Evolutionary conservation across 1,140 invertebrate genomes (phyloP).

Genomic region (Chrysopa pallens): DNA sequence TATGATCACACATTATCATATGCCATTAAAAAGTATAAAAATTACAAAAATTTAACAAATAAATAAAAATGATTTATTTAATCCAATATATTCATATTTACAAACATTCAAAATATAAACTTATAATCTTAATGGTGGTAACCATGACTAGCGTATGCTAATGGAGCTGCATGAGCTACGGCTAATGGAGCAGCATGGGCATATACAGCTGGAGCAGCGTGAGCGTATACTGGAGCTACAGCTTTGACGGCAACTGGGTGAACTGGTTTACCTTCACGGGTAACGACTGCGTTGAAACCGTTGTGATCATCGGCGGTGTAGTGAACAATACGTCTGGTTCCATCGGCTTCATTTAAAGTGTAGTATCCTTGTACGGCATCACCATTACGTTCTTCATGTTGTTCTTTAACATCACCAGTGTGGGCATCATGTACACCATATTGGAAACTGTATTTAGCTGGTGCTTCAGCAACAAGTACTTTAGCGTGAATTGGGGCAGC

Average conservation of each 20-base stretch:
- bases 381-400: conserved; percentile 39
- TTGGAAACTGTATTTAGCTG: conserved; percentile 41
- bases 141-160: no score
- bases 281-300: conserved; percentile 33
- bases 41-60: no score
- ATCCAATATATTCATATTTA: conserved; percentile 18
- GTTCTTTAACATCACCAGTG: conserved; percentile 49
- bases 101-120: conserved; percentile 24
- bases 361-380: conserved; percentile 43
- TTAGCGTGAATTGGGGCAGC: conserved; percentile 2
- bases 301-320: conserved; percentile 36
- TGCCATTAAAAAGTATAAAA: no score
- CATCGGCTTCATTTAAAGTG: conserved; percentile 32
- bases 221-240: background rate
- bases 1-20: no score
- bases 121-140: conserved; percentile 14
- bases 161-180: no score
- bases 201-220: background rate
- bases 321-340: conserved; percentile 32
- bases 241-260: background rate
- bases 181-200: no score
- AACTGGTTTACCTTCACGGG: background rate
- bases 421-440: conserved; percentile 53
- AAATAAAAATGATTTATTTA: conserved; percentile 16
- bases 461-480: conserved; percentile 5